Conservation (phyloP, 2,797 vertebrate genomes). For the Galago senegalensis region DNA sequence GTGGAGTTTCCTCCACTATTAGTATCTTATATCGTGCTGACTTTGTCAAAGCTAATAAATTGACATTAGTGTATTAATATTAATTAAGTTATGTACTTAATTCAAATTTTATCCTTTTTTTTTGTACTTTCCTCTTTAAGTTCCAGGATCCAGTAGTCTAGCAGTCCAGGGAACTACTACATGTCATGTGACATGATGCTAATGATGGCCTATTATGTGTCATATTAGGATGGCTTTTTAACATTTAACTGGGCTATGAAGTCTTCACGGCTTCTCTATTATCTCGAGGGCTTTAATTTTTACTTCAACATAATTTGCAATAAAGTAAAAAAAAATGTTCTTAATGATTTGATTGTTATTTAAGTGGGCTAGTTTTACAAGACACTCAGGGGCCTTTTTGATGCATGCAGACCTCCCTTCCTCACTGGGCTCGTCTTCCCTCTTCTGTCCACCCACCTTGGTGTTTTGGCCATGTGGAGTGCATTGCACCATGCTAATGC, state of each 20-base stretch:
- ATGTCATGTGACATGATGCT: no score
- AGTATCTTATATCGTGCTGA: neutral
- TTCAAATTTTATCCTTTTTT: neutral
- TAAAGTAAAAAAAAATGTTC: neutral
- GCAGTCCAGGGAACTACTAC: neutral
- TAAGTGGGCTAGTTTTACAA: neutral
- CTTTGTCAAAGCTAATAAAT: neutral
- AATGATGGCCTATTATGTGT: neutral
- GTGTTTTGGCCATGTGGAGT: neutral
- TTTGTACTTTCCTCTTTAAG: neutral
- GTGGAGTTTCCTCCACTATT: neutral
- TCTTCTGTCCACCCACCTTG: neutral
- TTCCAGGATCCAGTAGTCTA: neutral
- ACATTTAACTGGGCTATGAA: neutral
- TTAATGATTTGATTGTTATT: neutral
- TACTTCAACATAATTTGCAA: neutral
- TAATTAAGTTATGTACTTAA: neutral
- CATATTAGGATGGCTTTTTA: neutral
- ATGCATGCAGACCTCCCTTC: neutral
- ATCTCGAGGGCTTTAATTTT: neutral
- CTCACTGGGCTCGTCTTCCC: neutral
- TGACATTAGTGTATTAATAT: no score
- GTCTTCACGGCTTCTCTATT: neutral
- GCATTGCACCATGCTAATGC: rapidly evolving
- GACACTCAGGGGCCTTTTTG: neutral